These are phyloP conservation scores for Turritopsis rubra DNA, from an alignment of 30 jellyfish, hydroid and myxozoan genomes.

Conservation along the genomic window DNA sequence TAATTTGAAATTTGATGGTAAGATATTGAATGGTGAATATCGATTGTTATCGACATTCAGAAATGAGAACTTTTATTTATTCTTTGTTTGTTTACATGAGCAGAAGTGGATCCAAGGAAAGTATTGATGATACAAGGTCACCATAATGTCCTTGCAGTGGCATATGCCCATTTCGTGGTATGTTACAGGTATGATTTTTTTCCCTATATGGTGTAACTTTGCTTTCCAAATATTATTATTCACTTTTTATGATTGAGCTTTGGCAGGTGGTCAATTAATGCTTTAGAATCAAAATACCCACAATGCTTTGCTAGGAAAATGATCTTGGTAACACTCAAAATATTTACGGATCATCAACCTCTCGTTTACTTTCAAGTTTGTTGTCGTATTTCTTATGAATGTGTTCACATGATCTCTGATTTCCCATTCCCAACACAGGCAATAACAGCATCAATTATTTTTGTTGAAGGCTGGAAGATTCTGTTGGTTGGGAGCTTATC, in stretches of 20 bases:
- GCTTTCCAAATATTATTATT: too few species aligned
- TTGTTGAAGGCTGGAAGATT: constrained; percentile 59
- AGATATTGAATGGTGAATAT: background rate
- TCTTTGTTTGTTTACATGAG: background rate
- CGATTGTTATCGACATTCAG: too few species aligned
- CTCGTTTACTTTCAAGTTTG: too few species aligned
- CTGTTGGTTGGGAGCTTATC: constrained; percentile 91
- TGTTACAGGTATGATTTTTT: constrained; percentile 58
- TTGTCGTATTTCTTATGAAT: too few species aligned
- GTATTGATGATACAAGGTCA: constrained; percentile 81
- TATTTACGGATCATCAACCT: too few species aligned
- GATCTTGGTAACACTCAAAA: too few species aligned
- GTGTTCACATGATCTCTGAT: too few species aligned
- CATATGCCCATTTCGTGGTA: constrained; percentile 70
- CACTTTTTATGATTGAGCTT: background rate
- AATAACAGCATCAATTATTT: background rate
- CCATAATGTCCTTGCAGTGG: constrained; percentile 93
- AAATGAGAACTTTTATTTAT: background rate
- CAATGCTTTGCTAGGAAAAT: too few species aligned
- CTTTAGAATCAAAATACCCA: too few species aligned
- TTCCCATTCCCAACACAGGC: too few species aligned
- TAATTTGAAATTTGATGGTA: constrained; percentile 82
- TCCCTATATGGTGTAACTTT: too few species aligned
- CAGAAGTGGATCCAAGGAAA: constrained; percentile 66
- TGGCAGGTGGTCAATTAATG: too few species aligned